These are phyloP conservation scores for Strigops habroptila DNA, from an alignment of 2,113 vertebrate genomes.

Conservation along the genomic window DNA sequence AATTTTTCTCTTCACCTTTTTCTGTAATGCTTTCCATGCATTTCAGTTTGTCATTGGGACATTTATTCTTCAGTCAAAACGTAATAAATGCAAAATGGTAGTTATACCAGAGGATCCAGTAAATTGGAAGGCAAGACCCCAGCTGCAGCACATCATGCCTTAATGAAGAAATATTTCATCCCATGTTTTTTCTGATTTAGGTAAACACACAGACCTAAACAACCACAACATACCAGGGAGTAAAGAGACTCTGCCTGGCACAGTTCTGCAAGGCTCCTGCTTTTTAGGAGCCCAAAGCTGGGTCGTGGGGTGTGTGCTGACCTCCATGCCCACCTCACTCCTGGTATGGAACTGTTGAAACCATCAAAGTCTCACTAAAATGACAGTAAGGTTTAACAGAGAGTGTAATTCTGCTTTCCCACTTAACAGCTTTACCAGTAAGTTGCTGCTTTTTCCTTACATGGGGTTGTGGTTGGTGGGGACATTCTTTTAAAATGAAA, in stretches of 20 bases:
- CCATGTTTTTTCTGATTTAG: neutral
- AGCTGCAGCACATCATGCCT: neutral
- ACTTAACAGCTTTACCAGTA: slow-evolving; percentile 22
- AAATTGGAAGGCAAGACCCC: neutral
- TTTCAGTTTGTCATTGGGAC: neutral
- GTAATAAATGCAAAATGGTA: neutral
- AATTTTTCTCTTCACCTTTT: neutral
- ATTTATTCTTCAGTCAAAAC: neutral
- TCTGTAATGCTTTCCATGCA: neutral
- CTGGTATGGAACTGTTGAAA: neutral
- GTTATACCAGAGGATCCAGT: neutral
- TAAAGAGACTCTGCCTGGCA: neutral
- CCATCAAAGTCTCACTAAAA: neutral
- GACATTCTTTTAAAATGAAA: slow-evolving; percentile 59
- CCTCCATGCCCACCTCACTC: rapidly evolving
- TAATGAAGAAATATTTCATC: neutral
- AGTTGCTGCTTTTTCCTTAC: slow-evolving; percentile 34
- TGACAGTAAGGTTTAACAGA: neutral
- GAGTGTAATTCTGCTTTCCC: neutral
- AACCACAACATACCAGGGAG: neutral
- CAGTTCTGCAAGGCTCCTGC: neutral
- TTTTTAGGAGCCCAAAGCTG: neutral
- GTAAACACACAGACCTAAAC: neutral
- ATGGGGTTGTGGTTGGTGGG: slow-evolving; percentile 44
- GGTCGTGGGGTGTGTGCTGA: neutral